Conservation (phyloP, 2,797 vertebrate species). For the Graptemys geographica region DNA sequence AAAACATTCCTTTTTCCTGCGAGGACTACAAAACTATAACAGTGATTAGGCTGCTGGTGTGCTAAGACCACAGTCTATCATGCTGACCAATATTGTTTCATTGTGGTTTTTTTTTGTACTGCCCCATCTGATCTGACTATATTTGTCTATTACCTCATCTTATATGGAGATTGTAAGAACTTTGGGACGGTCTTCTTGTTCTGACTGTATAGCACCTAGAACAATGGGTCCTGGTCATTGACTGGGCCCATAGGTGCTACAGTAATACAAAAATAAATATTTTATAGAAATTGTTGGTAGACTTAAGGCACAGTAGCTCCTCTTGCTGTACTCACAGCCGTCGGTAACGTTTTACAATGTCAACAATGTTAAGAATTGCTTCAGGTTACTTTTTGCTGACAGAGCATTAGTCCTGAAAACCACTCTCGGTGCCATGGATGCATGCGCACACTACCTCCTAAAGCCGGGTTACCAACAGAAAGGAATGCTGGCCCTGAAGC, state of each 20-base stretch:
- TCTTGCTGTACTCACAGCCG: background rate
- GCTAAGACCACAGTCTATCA: background rate
- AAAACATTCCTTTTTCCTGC: background rate
- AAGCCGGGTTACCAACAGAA: background rate
- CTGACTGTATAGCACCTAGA: background rate
- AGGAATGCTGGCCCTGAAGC: slow-evolving; percentile 9
- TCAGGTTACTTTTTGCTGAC: slow-evolving; percentile 3
- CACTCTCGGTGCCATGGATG: background rate
- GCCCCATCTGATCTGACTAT: background rate
- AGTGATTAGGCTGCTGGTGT: background rate
- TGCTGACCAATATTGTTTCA: background rate
- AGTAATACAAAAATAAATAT: background rate
- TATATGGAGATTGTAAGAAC: background rate
- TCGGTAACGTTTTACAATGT: slow-evolving; percentile 18
- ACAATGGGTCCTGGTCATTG: background rate
- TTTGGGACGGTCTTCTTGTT: background rate
- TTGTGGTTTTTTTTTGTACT: background rate
- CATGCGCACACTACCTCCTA: background rate
- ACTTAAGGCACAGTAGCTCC: background rate
- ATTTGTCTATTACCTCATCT: background rate
- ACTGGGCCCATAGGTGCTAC: background rate
- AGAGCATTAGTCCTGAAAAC: background rate
- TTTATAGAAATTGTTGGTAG: background rate
- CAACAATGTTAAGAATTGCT: background rate
- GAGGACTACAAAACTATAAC: background rate